These are phyloP conservation scores for Artemia sinica DNA, from an alignment of 2,888 invertebrate genomes.

Conservation along the genomic window DNA sequence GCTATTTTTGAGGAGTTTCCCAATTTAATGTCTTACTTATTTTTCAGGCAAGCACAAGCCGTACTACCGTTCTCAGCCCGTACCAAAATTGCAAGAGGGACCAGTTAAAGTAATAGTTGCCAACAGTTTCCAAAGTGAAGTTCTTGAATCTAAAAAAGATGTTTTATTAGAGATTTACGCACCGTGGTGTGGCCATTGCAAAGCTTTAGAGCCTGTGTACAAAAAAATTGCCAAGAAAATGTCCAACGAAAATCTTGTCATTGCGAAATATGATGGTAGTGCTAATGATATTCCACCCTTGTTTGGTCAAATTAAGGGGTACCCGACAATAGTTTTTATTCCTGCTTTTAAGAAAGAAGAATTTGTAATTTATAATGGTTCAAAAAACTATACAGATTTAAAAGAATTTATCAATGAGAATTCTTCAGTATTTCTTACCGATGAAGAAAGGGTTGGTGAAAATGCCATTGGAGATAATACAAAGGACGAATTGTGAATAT, in stretches of 20 bases:
- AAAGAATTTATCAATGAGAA: conserved; percentile 21
- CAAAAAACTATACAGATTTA: conserved; percentile 1
- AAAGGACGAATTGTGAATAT: conserved; percentile 15
- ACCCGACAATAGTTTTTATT: conserved; percentile 33
- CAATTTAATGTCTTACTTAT: background rate
- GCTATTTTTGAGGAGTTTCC: too few species aligned
- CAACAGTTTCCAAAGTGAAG: conserved; percentile 36
- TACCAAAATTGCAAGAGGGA: conserved; percentile 36
- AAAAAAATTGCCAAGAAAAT: conserved; percentile 31
- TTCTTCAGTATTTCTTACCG: conserved; percentile 23
- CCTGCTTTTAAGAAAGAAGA: conserved; percentile 31
- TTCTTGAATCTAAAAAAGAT: conserved; percentile 36
- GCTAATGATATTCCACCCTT: conserved; percentile 31
- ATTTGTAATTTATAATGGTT: conserved; percentile 32
- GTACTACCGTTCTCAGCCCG: conserved; percentile 36
- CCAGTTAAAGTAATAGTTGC: conserved; percentile 38
- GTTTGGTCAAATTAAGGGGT: conserved; percentile 29
- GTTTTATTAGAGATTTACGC: conserved; percentile 41
- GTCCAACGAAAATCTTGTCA: conserved; percentile 27
- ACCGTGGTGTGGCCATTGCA: conserved; percentile 42
- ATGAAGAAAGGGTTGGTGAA: conserved; percentile 23
- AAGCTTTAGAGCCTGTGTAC: conserved; percentile 37
- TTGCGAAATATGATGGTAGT: conserved; percentile 32
- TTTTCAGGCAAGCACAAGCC: conserved; percentile 34
- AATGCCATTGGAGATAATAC: background rate